phyloP scores from a whole-genome alignment of 2,113 vertebrate species.

The Polypterus senegalus region DNA sequence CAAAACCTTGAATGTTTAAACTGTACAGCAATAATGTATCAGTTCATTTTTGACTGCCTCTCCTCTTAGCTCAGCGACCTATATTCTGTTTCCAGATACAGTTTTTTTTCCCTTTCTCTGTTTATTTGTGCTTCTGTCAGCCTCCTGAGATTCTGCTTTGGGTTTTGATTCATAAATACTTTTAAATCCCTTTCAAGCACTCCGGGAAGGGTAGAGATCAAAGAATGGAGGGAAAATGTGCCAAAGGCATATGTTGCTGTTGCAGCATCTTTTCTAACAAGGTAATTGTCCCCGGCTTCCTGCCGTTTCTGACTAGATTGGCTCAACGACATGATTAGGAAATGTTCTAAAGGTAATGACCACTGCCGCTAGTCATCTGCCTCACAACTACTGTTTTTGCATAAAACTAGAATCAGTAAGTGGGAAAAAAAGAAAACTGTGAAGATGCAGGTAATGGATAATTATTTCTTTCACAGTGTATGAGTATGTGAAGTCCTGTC shows the following conservation, averaged over 20 bases:
- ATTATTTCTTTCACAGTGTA: too few relatives aligned
- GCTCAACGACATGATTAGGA: background rate
- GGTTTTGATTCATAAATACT: slow-evolving; percentile 6
- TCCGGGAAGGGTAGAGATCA: slow-evolving; percentile 5
- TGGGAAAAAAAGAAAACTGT: too few relatives aligned
- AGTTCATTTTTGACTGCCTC: background rate
- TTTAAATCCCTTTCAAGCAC: slow-evolving; percentile 10
- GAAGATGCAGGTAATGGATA: too few relatives aligned
- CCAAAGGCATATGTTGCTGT: background rate
- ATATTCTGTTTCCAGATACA: background rate
- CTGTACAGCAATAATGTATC: too few relatives aligned
- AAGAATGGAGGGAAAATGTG: background rate
- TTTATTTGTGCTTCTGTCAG: slow-evolving; percentile 5
- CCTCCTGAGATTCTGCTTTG: background rate
- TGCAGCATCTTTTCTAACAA: background rate
- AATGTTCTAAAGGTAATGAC: background rate
- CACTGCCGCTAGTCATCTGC: background rate
- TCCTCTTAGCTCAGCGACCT: background rate
- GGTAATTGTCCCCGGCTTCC: background rate
- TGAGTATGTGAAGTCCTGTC: too few relatives aligned
- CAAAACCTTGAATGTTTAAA: too few relatives aligned
- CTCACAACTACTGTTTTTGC: too few relatives aligned
- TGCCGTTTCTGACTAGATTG: background rate
- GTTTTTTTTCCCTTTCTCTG: background rate
- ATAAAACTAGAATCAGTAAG: too few relatives aligned